Evolutionary conservation across 2,797 vertebrate species (phyloP).

Genomic region (Lepilemur ruficaudatus): DNA sequence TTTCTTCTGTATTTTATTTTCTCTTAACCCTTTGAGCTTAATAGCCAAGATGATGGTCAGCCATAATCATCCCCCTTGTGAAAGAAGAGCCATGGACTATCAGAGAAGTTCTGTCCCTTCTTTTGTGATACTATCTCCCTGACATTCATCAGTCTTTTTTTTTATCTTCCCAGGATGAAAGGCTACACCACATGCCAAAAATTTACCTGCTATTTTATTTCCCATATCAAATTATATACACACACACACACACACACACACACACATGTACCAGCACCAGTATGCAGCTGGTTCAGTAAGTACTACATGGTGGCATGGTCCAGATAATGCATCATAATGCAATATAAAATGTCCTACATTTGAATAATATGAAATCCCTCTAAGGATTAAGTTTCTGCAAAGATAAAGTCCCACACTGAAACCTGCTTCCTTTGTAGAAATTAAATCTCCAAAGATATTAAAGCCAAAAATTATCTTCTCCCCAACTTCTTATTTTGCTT

Average conservation of each 20-base stretch:
- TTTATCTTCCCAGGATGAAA: not conserved
- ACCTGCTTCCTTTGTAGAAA: not conserved
- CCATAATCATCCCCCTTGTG: not conserved
- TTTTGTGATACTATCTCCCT: slow-evolving; percentile 9
- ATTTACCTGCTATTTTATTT: not conserved
- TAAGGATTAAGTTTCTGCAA: slow-evolving; percentile 13
- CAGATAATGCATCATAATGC: not conserved
- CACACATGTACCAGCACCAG: no score
- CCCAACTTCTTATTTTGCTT: not conserved
- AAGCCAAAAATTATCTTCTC: not conserved
- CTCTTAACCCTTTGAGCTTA: not conserved
- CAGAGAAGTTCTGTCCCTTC: not conserved
- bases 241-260: no score
- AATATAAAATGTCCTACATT: not conserved
- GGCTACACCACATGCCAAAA: not conserved
- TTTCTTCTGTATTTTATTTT: slow-evolving; percentile 8
- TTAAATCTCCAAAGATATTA: not conserved
- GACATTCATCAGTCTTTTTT: not conserved
- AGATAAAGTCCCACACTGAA: not conserved
- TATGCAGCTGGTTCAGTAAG: not conserved
- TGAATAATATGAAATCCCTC: not conserved
- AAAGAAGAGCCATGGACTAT: not conserved
- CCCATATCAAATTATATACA: not conserved
- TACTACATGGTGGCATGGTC: not conserved
- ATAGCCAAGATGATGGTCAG: not conserved